Conservation (phyloP, 2,797 vertebrate genomes). For the Xenopus petersii region DNA sequence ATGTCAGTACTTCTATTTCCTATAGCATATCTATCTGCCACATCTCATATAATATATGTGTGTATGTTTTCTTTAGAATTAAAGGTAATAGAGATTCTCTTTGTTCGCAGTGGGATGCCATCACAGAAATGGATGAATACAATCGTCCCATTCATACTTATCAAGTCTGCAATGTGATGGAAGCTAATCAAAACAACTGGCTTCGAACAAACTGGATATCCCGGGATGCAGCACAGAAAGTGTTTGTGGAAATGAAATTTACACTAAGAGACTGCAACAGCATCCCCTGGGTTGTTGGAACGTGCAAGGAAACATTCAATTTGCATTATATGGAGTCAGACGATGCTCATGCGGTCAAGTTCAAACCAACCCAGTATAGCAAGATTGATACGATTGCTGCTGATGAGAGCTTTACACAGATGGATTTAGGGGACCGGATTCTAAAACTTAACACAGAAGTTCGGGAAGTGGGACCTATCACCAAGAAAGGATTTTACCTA, state of each 20-base stretch:
- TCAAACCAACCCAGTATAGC: slow-evolving; percentile 82
- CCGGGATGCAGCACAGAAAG: slow-evolving; percentile 88
- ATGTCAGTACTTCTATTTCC: no score
- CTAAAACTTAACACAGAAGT: slow-evolving; percentile 94
- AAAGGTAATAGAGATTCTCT: neutral
- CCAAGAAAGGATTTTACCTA: slow-evolving; percentile 87
- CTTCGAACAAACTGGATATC: slow-evolving; percentile 92
- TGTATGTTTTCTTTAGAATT: neutral
- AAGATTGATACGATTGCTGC: slow-evolving; percentile 95
- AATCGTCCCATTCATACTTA: slow-evolving; percentile 93
- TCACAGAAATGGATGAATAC: slow-evolving; percentile 94
- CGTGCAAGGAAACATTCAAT: slow-evolving; percentile 95
- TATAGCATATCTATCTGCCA: no score
- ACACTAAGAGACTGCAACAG: slow-evolving; percentile 94
- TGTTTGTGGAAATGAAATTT: slow-evolving; percentile 94
- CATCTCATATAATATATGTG: no score
- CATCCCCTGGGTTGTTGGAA: slow-evolving; percentile 91
- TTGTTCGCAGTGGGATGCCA: slow-evolving; percentile 86
- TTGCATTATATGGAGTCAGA: slow-evolving; percentile 89
- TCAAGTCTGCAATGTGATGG: slow-evolving; percentile 96
- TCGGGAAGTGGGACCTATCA: slow-evolving; percentile 88
- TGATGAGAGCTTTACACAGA: slow-evolving; percentile 94
- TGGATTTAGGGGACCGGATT: slow-evolving; percentile 93
- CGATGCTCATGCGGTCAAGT: slow-evolving; percentile 81
- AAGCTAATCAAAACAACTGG: slow-evolving; percentile 97